phyloP scores from a whole-genome alignment of 2,888 invertebrate species.

The Ypsolopha sequella region DNA sequence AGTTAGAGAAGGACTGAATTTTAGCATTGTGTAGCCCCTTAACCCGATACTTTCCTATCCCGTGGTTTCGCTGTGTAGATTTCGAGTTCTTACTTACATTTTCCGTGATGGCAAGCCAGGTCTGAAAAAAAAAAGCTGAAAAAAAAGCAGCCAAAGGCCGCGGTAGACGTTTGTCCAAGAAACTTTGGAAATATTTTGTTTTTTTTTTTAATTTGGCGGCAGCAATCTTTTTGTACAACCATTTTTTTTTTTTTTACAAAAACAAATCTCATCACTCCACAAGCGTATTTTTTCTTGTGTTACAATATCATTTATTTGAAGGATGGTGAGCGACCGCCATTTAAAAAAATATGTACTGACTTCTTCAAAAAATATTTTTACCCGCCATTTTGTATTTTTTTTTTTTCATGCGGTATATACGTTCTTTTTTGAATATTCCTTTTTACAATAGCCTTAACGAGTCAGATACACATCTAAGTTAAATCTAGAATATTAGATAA shows the following conservation, averaged over 20 bases:
- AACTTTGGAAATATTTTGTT: conserved; percentile 23
- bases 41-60: too few relatives aligned
- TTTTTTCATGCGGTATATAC: conserved; percentile 21
- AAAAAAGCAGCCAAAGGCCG: too few relatives aligned
- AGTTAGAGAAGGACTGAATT: too few relatives aligned
- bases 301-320: conserved; percentile 27
- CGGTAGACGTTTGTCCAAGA: neutral
- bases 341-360: conserved; percentile 43
- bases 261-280: conserved; percentile 34
- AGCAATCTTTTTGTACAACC: conserved; percentile 34
- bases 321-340: conserved; percentile 34
- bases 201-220: conserved; percentile 48
- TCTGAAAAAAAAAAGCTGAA: too few relatives aligned
- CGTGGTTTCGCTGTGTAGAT: too few relatives aligned
- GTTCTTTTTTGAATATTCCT: conserved; percentile 2
- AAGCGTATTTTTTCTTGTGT: conserved; percentile 59
- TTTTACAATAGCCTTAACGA: conserved; percentile 16
- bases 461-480: conserved; percentile 6
- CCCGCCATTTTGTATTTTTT: conserved; percentile 20
- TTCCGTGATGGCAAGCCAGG: too few relatives aligned
- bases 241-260: conserved; percentile 37
- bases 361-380: conserved; percentile 56
- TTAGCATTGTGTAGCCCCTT: too few relatives aligned
- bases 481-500: conserved; percentile 1
- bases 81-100: too few relatives aligned